Percentiles rank a stretch among this genome's conserved stretches.
These are phyloP conservation scores for Falco punctatus DNA, from an alignment of 2,113 vertebrate genomes.

Conservation along the genomic window DNA sequence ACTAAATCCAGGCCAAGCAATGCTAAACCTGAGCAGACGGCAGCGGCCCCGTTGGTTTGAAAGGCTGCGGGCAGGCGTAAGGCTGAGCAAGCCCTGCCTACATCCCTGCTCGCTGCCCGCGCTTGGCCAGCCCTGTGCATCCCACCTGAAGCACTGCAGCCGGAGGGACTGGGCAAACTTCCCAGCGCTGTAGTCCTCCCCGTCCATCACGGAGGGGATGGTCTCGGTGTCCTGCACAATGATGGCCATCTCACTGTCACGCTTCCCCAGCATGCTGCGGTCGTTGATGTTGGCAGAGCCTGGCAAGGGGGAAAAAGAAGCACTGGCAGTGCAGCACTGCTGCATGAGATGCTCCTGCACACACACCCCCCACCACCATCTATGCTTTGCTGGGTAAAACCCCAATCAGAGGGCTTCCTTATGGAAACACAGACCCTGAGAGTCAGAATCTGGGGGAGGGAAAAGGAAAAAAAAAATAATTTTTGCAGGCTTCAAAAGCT, in stretches of 20 bases:
- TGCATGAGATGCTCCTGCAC: not conserved
- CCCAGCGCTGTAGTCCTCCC: conserved; percentile 83
- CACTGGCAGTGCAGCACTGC: rapidly evolving
- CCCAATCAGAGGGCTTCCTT: not conserved
- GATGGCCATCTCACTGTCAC: conserved; percentile 96
- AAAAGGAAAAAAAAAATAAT: no score
- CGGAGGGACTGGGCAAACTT: conserved; percentile 83
- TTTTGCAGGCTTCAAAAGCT: not conserved
- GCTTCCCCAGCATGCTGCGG: conserved; percentile 96
- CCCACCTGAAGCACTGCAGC: conserved; percentile 91
- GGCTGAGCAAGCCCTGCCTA: not conserved
- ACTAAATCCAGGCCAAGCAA: not conserved
- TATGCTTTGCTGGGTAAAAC: rapidly evolving
- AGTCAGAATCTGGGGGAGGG: not conserved
- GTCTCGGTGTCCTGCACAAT: conserved; percentile 88
- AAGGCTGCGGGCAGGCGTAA: rapidly evolving
- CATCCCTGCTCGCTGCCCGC: rapidly evolving
- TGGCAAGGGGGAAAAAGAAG: not conserved
- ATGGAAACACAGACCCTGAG: not conserved
- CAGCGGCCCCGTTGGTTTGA: rapidly evolving
- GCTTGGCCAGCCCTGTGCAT: rapidly evolving
- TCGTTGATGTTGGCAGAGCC: conserved; percentile 99
- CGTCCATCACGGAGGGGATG: conserved; percentile 86
- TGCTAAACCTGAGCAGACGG: not conserved
- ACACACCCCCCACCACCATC: no score